Percentiles rank a stretch among this genome's conserved stretches.
These are phyloP conservation scores for Furnarius figulus DNA, from an alignment of 2,113 vertebrate species.

Conservation along the genomic window DNA sequence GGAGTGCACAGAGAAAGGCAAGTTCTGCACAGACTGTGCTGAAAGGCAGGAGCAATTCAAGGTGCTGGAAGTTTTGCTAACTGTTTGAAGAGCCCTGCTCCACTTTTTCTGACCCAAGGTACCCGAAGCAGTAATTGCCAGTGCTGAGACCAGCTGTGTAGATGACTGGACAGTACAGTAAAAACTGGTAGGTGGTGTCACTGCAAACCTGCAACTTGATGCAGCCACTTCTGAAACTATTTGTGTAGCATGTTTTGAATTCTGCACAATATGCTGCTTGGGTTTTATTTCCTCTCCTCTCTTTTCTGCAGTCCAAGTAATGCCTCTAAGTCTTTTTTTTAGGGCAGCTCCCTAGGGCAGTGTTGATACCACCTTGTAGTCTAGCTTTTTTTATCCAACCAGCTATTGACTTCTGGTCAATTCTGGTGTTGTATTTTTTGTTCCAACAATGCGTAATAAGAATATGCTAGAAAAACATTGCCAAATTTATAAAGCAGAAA, in stretches of 20 bases:
- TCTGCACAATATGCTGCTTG: not conserved
- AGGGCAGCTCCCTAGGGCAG: not conserved
- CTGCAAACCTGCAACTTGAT: not conserved
- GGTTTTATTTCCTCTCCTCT: no score
- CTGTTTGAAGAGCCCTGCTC: not conserved
- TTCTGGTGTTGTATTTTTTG: not conserved
- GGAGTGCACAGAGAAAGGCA: not conserved
- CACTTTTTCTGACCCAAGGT: not conserved
- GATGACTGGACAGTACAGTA: not conserved
- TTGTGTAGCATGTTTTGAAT: not conserved
- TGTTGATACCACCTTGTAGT: not conserved
- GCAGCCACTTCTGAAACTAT: not conserved
- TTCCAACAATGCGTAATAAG: not conserved
- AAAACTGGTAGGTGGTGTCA: not conserved
- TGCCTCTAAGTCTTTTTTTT: not conserved
- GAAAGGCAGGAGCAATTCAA: not conserved
- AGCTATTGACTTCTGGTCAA: not conserved
- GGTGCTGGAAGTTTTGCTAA: not conserved
- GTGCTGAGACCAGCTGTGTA: not conserved
- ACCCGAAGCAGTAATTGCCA: not conserved
- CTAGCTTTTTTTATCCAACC: not conserved
- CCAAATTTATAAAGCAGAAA: not conserved
- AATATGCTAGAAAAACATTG: not conserved
- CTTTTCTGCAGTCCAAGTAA: not conserved
- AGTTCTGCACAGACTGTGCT: not conserved